These are phyloP conservation scores for Sitodiplosis mosellana DNA, from an alignment of 1,140 invertebrate species.

Conservation along the genomic window DNA sequence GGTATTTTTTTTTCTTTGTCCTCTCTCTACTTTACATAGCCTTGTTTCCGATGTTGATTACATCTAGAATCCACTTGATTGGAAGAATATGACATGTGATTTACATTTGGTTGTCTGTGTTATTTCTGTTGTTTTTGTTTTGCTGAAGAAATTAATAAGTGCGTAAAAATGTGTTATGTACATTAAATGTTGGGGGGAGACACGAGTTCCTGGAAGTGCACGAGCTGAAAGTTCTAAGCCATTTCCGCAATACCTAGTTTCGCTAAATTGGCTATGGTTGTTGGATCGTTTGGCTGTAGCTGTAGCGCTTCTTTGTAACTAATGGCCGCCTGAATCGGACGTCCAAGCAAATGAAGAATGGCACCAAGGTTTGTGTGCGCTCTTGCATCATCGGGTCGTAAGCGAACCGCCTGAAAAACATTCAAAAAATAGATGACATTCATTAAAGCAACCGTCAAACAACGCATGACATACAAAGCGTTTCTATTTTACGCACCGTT, in stretches of 20 bases:
- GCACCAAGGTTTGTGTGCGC: constrained; percentile 86
- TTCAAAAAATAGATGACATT: not conserved
- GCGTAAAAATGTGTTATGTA: not conserved
- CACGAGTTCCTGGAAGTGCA: not conserved
- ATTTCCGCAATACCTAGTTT: constrained; percentile 37
- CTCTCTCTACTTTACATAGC: no score
- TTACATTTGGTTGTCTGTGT: not conserved
- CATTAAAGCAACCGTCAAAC: not conserved
- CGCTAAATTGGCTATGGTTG: constrained; percentile 72
- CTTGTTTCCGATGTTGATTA: no score
- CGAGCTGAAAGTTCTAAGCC: not conserved
- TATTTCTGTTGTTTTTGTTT: not conserved
- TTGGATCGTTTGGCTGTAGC: constrained; percentile 66
- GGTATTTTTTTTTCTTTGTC: no score
- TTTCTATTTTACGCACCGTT: constrained; percentile 36
- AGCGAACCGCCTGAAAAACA: constrained; percentile 14
- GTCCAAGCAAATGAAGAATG: constrained; percentile 80
- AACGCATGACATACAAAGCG: not conserved
- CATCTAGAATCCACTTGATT: no score
- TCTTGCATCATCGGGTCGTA: constrained; percentile 41
- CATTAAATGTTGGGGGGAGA: no score
- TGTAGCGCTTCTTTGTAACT: constrained; percentile 66
- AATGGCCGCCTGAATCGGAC: constrained; percentile 63
- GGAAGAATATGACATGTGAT: no score
- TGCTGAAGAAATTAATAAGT: not conserved